A percentile compares a stretch with the other conserved stretches of the same genome.
Conservation (phyloP, 1,140 invertebrate species). For the Bombus balteatus region DNA sequence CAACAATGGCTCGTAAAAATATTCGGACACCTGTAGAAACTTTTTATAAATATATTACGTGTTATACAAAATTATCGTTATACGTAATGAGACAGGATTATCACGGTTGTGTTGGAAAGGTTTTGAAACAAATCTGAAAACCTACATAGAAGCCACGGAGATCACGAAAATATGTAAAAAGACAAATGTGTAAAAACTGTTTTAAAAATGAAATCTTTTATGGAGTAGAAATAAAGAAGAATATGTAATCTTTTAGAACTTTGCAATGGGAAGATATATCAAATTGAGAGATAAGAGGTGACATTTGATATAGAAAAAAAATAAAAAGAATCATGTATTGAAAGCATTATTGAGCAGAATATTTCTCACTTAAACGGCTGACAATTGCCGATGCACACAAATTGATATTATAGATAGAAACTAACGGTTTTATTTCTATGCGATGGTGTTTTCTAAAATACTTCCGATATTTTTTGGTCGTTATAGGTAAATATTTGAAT, state of each 20-base stretch:
- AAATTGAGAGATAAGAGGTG: background rate
- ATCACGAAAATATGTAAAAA: too few species aligned
- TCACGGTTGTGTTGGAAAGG: too few species aligned
- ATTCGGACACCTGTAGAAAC: too few species aligned
- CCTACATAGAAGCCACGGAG: too few species aligned
- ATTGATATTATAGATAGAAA: background rate
- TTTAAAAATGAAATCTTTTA: background rate
- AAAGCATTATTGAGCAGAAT: background rate
- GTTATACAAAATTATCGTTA: too few species aligned
- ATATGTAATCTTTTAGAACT: background rate
- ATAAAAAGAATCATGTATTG: background rate
- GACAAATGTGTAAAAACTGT: background rate
- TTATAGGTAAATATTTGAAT: background rate
- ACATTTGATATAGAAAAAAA: background rate
- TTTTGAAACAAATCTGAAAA: too few species aligned
- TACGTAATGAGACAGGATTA: too few species aligned
- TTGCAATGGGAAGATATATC: background rate
- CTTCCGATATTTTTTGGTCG: background rate
- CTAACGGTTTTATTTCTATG: background rate
- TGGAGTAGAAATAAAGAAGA: background rate
- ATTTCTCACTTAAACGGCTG: background rate
- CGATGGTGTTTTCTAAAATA: background rate
- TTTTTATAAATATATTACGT: too few species aligned
- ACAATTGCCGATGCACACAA: background rate
- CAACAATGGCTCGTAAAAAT: too few species aligned